Evolutionary conservation across 2,888 invertebrate species (phyloP), one percentile per base, ranked within the genome.

Genomic region (Leptodirus hochenwartii): DNA sequence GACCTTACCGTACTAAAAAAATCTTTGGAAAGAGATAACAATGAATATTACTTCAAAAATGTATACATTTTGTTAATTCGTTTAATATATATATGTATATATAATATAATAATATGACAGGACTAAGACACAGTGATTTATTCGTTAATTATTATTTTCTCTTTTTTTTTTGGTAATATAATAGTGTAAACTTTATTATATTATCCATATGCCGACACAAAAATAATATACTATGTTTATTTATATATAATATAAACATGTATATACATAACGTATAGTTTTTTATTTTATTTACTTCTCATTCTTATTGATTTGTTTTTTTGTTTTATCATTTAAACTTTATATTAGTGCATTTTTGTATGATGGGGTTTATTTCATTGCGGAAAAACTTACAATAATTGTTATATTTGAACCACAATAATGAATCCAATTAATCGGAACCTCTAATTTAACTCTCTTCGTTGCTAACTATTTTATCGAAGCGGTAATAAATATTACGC

Each of bases 41-140:
- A 52, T 45, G 49, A 50, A 48, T 51, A 53, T 47, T 50, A 49
- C 40, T 50, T 50, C 47, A 52, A 53, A 53, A 54, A 54, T 54
- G 53, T 54, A 54, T 54, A 54, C 53, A 49, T 48, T 45, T 47
- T 44, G 39, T 50, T 54, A 54, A 56, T 54, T 56, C 54, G 54
- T 54, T 54, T 54, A 39, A 37, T 33, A 30, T 30, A 35, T 36
- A n/a, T n/a, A n/a, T n/a, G n/a, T n/a, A n/a, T n/a, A n/a, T n/a
- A n/a, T n/a, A n/a, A n/a, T n/a, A n/a, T n/a, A n/a, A n/a, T n/a
- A 54, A 54, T 54, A 54, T 54, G 54, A 56, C 56, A 55, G 53
- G 54, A 55, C 56, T 56, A 56, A 56, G 56, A 56, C 56, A 56
- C 56, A 51, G 51, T 53, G 52, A 52, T 54, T 45, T 54, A 53